phyloP scores from a whole-genome alignment of 2,113 vertebrate genomes.

The Ceuthmochares aereus region DNA sequence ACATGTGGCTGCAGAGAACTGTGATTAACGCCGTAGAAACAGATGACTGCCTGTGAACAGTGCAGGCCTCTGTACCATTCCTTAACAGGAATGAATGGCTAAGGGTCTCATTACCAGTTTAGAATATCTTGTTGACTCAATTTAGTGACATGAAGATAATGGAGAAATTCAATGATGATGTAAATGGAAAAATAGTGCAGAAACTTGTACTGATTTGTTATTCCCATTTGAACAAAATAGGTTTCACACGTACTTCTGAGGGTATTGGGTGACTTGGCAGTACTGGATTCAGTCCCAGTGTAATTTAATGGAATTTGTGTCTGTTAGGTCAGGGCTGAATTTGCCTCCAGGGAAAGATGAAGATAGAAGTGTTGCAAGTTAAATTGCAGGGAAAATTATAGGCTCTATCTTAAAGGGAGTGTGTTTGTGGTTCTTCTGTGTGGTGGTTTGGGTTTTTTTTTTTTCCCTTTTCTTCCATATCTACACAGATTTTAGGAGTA shows the following conservation, averaged over 20 bases:
- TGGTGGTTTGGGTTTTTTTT: not conserved
- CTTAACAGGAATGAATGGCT: not conserved
- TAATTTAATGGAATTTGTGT: constrained; percentile 33
- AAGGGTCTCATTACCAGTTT: constrained; percentile 15
- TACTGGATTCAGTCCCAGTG: constrained; percentile 1
- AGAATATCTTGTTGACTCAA: not conserved
- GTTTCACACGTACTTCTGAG: constrained; percentile 26
- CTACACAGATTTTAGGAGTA: not conserved
- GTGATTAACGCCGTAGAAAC: not conserved
- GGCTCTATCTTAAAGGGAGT: not conserved
- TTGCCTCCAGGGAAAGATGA: not conserved
- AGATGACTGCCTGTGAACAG: not conserved
- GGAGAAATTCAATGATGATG: constrained; percentile 10
- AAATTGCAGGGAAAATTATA: not conserved
- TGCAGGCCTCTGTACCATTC: not conserved
- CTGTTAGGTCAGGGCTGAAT: constrained; percentile 35
- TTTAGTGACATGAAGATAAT: not conserved
- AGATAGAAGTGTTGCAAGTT: not conserved
- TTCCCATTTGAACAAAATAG: not conserved
- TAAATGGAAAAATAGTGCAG: not conserved
- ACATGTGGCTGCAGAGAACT: not conserved
- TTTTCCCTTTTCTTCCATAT: not conserved
- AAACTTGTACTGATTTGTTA: not conserved
- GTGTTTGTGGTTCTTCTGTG: not conserved
- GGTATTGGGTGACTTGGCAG: not conserved